Evolutionary conservation across 2,113 vertebrate species (phyloP), one percentile per base, ranked within the genome.

Genomic region (Garra rufa): DNA sequence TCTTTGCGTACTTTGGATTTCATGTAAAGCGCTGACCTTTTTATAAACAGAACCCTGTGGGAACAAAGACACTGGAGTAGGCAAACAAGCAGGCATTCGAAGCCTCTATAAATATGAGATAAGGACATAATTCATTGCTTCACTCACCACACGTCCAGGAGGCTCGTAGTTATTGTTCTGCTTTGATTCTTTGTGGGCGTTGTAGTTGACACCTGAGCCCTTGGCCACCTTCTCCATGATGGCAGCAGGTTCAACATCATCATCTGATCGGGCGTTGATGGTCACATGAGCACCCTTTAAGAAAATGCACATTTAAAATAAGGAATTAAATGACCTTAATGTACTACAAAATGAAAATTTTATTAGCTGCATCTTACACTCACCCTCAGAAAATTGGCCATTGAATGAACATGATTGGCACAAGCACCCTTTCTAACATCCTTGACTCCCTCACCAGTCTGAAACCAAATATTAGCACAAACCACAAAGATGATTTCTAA

Each of bases 251-350:
- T 99, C 97, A 86, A 98, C 97, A 0, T 99, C 98, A 5, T 99
- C 96, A 34, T 99, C 98, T 0, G 92, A 95, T 0, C 97, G 95
- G 1, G 97, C 98, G 0, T 99, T 99, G 76, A 99, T 91, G 9
- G 98, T 98, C 87, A 99, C 95, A 0, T 99, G 98, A 57, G 98
- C 97, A 2, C 98, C 98, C 98, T 99, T 41, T n/a, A 9, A 74
- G 11, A 17, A 28, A 38, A 70, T 14, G 59, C 38, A 83, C n/a
- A 79, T 34, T 38, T 9, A 69, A 69, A 38, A 21, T 69, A 1
- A 69, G 34, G 17, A 69, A 24, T 55, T 21, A 38, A 28, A 38
- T 34, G 15, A 69, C 46, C 11, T 43, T 48, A 48, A 74, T 55
- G 6, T 21, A 76, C 21, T 46, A 21, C 13, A 21, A 21, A 57